These are phyloP conservation scores for Eilema griseolum DNA, from an alignment of 2,888 invertebrate species.

Conservation along the genomic window DNA sequence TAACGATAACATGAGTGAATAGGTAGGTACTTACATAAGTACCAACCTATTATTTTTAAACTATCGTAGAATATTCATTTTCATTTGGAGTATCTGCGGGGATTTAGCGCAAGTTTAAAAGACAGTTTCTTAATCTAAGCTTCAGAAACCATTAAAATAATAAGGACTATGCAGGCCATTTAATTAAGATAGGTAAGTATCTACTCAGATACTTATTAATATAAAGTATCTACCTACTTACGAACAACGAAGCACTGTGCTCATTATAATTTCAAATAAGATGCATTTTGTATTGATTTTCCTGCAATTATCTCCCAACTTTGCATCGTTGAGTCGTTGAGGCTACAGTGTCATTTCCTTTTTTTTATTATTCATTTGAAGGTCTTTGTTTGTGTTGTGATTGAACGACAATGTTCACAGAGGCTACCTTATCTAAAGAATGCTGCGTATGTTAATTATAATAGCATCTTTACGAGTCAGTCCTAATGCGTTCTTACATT, in stretches of 20 bases:
- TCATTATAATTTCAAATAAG: slow-evolving; percentile 53
- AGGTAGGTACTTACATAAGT: too few relatives aligned
- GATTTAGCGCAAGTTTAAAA: too few relatives aligned
- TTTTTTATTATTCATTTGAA: slow-evolving; percentile 35
- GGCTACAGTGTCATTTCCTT: slow-evolving; percentile 54
- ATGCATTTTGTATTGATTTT: slow-evolving; percentile 56
- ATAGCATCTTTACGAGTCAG: slow-evolving; percentile 58
- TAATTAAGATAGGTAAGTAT: slow-evolving; percentile 22
- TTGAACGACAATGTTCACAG: slow-evolving; percentile 65
- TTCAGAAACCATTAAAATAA: neutral
- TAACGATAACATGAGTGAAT: too few relatives aligned
- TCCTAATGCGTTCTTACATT: slow-evolving; percentile 54
- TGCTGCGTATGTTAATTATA: slow-evolving; percentile 70
- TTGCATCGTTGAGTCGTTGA: slow-evolving; percentile 48
- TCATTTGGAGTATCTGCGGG: too few relatives aligned
- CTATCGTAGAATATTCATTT: too few relatives aligned
- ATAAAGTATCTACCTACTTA: neutral
- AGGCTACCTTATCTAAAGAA: slow-evolving; percentile 75
- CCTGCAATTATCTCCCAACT: slow-evolving; percentile 51
- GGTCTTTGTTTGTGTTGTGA: slow-evolving; percentile 70
- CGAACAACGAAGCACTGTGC: slow-evolving; percentile 22
- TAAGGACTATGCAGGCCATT: neutral
- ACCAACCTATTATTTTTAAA: too few relatives aligned
- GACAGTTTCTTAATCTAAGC: too few relatives aligned
- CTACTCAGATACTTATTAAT: neutral